Evolutionary conservation across 2,113 vertebrate species (phyloP), one percentile per base, ranked within the genome.

Genomic region (Sylvia atricapilla): DNA sequence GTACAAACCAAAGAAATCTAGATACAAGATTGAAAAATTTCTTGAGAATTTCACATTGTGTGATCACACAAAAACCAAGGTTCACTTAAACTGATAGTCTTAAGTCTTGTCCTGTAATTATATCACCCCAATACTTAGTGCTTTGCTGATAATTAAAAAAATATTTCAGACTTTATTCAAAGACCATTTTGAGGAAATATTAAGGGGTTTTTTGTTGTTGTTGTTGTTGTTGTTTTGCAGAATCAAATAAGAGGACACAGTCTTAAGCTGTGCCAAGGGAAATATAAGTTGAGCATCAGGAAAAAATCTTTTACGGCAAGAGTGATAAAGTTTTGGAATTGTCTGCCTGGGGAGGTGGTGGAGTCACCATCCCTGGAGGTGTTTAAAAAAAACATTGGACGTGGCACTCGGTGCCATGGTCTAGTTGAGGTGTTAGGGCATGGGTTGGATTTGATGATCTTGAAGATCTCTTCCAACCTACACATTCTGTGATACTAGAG

Each of bases 161-260:
- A 78, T 14, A 44, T 60, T 68, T 84, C 39, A 78, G 28, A n/a
- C n/a, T 82, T 89, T 78, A 72, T 93, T 50, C 31, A 84, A 87
- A 79, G 62, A 66, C 21, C 17, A 44, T 87, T 94, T 52, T 35
- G 47, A 89, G 56, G 55, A 55, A 56, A 94, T 28, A 39, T 17
- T 31, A 23, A 52, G 24, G 12, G n/a, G 2, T 0, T 7, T 22
- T 44, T 76, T 28, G n/a, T n/a, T n/a, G n/a, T n/a, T n/a, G n/a
- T n/a, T n/a, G n/a, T 39, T n/a, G 7, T 27, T 25, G 9, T 14
- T 25, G 13, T 56, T 46, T 63, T 46, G 37, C 19, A 81, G 33
- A 85, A 39, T 43, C 82, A 39, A 62, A 41, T 1, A 3, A 39
- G 59, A 62, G 37, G 25, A 62, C 37, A 28, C 8, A 62, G 18